phyloP scores from a whole-genome alignment of 2,113 vertebrate species.

The Cynoglossus semilaevis region DNA sequence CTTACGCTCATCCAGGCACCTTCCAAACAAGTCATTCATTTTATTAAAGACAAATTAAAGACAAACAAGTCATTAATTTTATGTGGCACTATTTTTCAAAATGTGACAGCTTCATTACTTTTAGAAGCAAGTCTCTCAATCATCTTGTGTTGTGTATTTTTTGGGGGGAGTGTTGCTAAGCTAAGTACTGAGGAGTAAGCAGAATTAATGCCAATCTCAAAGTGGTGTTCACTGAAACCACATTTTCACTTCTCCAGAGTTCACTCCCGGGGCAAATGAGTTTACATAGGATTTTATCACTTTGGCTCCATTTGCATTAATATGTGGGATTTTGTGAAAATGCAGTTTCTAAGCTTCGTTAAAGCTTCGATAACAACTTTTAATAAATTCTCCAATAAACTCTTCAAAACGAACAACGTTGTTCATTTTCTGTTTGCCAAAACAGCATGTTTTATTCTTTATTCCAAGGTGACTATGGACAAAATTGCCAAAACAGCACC shows the following conservation, averaged over 20 bases:
- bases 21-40: slow-evolving; percentile 24
- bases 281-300: not conserved
- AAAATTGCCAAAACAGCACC: too few species aligned
- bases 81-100: slow-evolving; percentile 23
- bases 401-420: too few species aligned
- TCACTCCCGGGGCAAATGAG: not conserved
- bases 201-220: not conserved
- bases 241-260: not conserved
- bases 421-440: too few species aligned
- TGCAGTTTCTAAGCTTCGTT: too few species aligned
- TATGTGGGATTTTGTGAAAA: too few species aligned
- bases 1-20: slow-evolving; percentile 19
- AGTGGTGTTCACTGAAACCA: too few species aligned
- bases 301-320: not conserved
- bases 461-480: too few species aligned
- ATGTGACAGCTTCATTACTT: slow-evolving; percentile 28
- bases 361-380: too few species aligned
- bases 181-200: not conserved
- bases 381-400: too few species aligned
- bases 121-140: slow-evolving; percentile 1
- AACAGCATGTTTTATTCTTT: too few species aligned
- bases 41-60: slow-evolving; percentile 12
- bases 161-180: not conserved
- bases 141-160: slow-evolving; percentile 2
- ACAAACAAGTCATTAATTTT: slow-evolving; percentile 31